A percentile compares a stretch with the other conserved stretches of the same genome.
Conservation (phyloP, 2,113 vertebrate genomes). For the Pteruthius melanotis region DNA sequence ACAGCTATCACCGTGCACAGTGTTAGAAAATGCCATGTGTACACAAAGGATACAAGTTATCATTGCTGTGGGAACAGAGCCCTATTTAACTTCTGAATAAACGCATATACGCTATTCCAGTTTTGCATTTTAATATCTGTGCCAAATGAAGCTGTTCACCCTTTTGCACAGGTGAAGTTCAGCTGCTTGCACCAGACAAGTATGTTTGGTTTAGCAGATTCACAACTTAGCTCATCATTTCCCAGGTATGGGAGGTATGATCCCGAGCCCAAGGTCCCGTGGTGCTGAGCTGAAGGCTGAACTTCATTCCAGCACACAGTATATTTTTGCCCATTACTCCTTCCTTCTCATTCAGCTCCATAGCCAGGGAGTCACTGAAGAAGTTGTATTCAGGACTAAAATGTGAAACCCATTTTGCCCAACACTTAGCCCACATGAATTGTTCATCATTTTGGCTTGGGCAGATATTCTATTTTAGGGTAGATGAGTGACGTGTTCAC, state of each 20-base stretch:
- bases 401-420: neutral
- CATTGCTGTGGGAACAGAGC: slow-evolving; percentile 8
- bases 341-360: neutral
- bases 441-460: neutral
- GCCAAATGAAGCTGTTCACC: neutral
- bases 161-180: neutral
- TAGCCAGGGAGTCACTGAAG: neutral
- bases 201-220: neutral
- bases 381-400: neutral
- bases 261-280: neutral
- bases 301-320: neutral
- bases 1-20: slow-evolving; percentile 13
- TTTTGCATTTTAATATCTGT: slow-evolving; percentile 12
- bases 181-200: neutral
- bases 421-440: neutral
- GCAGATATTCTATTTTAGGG: neutral
- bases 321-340: neutral
- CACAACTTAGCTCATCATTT: neutral
- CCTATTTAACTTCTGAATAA: neutral
- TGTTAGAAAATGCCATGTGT: neutral
- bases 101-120: neutral
- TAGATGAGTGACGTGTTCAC: neutral
- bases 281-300: neutral
- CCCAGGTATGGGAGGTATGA: neutral
- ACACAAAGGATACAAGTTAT: slow-evolving; percentile 9